Percentiles rank a stretch among this genome's conserved stretches.
Evolutionary conservation across 2,113 vertebrate species (phyloP).

Genomic region (Cathartes aura): DNA sequence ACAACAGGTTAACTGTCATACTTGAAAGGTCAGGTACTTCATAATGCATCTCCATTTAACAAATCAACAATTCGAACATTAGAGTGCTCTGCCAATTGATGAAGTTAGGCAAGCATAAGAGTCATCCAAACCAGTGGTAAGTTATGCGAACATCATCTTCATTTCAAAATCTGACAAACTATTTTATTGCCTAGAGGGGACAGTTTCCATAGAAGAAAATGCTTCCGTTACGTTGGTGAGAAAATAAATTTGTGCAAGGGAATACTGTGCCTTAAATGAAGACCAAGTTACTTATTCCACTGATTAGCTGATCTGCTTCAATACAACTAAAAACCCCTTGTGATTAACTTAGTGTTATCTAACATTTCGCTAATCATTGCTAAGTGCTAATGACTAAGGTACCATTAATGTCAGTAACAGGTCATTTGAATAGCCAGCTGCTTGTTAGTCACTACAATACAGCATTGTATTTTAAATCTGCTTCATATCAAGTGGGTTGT

Average conservation of each 20-base stretch:
- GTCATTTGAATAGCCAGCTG: constrained; percentile 27
- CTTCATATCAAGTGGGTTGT: constrained; percentile 92
- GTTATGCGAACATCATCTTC: not conserved
- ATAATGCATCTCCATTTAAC: not conserved
- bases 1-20: constrained; percentile 39
- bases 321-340: not conserved
- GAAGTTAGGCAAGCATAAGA: constrained; percentile 17
- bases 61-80: not conserved
- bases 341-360: constrained; percentile 73
- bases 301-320: constrained; percentile 1
- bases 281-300: constrained; percentile 1
- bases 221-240: not conserved
- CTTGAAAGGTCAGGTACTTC: constrained; percentile 42
- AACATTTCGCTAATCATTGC: constrained; percentile 51
- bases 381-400: constrained; percentile 76
- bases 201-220: constrained; percentile 25
- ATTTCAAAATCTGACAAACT: constrained; percentile 11
- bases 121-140: not conserved
- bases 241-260: constrained; percentile 16
- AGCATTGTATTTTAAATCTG: not conserved
- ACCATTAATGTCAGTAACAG: constrained; percentile 70
- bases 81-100: not conserved
- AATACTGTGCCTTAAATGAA: constrained; percentile 43
- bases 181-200: constrained; percentile 2
- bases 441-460: constrained; percentile 19